Base-by-base conservation (phyloP, 2,888 invertebrate genomes). In the Hypercompe scribonia region DNA sequence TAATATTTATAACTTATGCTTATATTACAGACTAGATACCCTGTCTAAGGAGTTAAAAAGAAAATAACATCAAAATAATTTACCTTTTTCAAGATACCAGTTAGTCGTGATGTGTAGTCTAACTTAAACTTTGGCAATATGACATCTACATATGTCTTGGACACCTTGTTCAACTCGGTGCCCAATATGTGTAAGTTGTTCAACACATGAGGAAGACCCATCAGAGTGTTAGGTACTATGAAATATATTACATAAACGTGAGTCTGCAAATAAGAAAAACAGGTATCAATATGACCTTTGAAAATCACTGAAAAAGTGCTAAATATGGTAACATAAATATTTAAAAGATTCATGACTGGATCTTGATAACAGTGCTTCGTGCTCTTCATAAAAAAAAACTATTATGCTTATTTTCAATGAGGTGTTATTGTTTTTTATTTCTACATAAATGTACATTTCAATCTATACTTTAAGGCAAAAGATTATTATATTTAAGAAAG, bases 31-130 rank as follows among this genome's bases (percentile, higher is more conserved):
- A n/a, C n/a, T n/a, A n/a, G n/a, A n/a, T n/a, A n/a, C n/a, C n/a
- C n/a, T n/a, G n/a, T n/a, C n/a, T n/a, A n/a, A n/a, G n/a, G n/a
- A n/a, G n/a, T n/a, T n/a, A n/a, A n/a, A n/a, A 39, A 39, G 7
- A 10, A 11, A 46, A 46, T 46, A 18, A 46, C 13, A 46, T n/a
- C 3, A 39, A 15, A 28, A 0, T 28, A 13, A 66, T 15, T 46
- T 66, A 66, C 66, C 66, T 46, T 46, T 33, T 66, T 66, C 46
- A 66, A 46, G 10, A 66, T 42, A 21, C 66, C 66, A 21, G 46
- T 33, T 33, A 66, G 21, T 18, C 46, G 21, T 66, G 66, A 66
- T 2, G 66, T 66, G 33, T 66, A 66, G 46, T 66, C 46, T 21
- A 66, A 24, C 31, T 66, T 46, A 46, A 66, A 66, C 11, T 46